Evolutionary conservation across 2,797 vertebrate species (phyloP).

Genomic region (Gymnothorax javanicus): DNA sequence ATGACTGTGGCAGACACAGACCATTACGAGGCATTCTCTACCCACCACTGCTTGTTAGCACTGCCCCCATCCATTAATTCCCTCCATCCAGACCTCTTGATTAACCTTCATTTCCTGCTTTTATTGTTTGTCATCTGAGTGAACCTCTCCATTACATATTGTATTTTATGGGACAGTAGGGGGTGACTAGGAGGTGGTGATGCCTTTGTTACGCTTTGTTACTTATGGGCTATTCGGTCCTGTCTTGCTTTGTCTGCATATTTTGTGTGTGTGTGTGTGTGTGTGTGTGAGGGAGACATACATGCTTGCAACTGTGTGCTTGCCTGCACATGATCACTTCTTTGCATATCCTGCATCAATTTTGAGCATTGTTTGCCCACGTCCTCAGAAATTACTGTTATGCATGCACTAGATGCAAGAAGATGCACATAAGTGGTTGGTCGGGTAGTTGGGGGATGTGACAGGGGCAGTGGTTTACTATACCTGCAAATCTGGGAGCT

Average conservation of each 20-base stretch:
- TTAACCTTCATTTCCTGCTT: slow-evolving; percentile 42
- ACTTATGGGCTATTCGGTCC: background rate
- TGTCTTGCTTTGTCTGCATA: slow-evolving; percentile 5
- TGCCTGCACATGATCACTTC: background rate
- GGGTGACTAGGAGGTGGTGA: background rate
- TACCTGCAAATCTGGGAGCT: too few species aligned
- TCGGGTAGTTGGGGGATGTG: too few species aligned
- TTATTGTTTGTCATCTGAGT: slow-evolving; percentile 48
- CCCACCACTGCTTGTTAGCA: slow-evolving; percentile 8
- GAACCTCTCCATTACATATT: slow-evolving; percentile 35
- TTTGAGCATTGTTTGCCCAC: too few species aligned
- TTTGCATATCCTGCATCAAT: too few species aligned
- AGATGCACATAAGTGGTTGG: too few species aligned
- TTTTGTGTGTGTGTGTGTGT: background rate
- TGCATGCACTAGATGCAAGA: too few species aligned
- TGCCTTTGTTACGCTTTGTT: slow-evolving; percentile 13
- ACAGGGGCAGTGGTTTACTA: too few species aligned
- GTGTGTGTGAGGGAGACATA: background rate
- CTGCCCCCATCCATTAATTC: slow-evolving; percentile 14
- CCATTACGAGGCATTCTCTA: background rate
- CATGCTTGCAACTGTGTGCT: background rate
- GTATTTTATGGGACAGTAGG: slow-evolving; percentile 33
- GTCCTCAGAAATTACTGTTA: too few species aligned
- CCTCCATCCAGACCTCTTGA: slow-evolving; percentile 36
- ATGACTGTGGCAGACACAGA: slow-evolving; percentile 17